Conservation (phyloP, 2,113 vertebrate species). For the Psammodynastes pulverulentus region DNA sequence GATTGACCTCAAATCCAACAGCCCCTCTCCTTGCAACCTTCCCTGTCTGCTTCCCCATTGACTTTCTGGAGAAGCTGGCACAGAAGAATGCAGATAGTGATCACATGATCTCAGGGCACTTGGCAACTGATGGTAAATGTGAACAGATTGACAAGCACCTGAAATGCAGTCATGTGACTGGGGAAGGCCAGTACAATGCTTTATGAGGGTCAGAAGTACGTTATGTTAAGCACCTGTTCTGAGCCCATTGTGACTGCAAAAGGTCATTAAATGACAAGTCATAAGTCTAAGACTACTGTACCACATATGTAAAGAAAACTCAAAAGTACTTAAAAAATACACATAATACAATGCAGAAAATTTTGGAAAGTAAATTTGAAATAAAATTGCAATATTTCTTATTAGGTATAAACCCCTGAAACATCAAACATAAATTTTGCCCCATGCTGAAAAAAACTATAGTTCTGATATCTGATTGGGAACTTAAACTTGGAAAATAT, state of each 20-base stretch:
- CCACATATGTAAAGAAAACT: background rate
- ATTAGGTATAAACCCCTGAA: background rate
- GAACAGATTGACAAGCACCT: background rate
- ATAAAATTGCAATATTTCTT: no score
- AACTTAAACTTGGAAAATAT: background rate
- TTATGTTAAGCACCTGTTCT: no score
- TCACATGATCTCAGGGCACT: background rate
- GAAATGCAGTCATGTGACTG: no score
- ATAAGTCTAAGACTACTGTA: no score
- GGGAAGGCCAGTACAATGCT: no score
- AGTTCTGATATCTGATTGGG: background rate
- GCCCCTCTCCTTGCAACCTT: background rate
- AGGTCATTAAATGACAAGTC: no score
- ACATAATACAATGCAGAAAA: no score
- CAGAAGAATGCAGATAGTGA: background rate
- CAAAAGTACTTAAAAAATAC: background rate
- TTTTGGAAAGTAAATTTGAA: no score
- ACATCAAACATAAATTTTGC: background rate
- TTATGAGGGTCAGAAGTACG: no score
- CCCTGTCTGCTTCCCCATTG: background rate
- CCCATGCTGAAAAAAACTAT: background rate
- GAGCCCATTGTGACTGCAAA: no score
- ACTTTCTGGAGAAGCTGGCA: background rate
- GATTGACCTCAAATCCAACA: background rate
- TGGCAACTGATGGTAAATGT: background rate